A percentile compares a stretch with the other conserved stretches of the same genome.
These are phyloP conservation scores for Sebastes steindachneri DNA, from an alignment of 2,797 vertebrate genomes.

Conservation along the genomic window DNA sequence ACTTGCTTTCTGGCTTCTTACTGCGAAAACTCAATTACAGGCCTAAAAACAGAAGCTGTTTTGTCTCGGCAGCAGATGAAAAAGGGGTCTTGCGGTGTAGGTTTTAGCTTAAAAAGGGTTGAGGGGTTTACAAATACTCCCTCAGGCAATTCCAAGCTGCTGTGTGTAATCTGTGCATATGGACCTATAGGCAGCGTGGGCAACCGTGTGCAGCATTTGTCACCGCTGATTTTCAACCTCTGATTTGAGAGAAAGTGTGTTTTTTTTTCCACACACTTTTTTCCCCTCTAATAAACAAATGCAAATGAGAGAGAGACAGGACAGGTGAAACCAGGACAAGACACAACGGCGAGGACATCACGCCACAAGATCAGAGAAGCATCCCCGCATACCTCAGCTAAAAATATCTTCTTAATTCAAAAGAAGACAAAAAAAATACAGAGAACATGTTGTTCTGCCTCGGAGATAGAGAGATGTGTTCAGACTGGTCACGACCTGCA, in stretches of 20 bases:
- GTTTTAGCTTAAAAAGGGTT: slow-evolving; percentile 39
- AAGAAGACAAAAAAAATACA: too few species aligned
- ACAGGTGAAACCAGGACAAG: background rate
- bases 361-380: background rate
- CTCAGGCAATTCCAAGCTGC: slow-evolving; percentile 32
- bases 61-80: slow-evolving; percentile 42
- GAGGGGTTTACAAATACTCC: slow-evolving; percentile 29
- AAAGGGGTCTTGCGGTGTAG: slow-evolving; percentile 5
- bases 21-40: slow-evolving; percentile 60
- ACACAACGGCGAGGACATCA: background rate
- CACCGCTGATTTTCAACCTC: slow-evolving; percentile 1
- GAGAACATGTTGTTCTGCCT: background rate
- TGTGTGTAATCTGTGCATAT: slow-evolving; percentile 21
- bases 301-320: background rate
- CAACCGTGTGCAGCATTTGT: slow-evolving; percentile 32
- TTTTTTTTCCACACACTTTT: background rate
- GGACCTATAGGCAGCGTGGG: background rate
- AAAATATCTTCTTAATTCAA: too few species aligned
- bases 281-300: background rate
- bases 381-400: background rate
- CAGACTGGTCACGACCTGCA: background rate
- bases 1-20: slow-evolving; percentile 31
- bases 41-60: slow-evolving; percentile 43
- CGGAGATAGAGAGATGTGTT: background rate
- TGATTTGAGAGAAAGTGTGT: background rate